These are phyloP conservation scores for Typhlichthys subterraneus DNA, from an alignment of 2,797 vertebrate genomes.

Conservation along the genomic window DNA sequence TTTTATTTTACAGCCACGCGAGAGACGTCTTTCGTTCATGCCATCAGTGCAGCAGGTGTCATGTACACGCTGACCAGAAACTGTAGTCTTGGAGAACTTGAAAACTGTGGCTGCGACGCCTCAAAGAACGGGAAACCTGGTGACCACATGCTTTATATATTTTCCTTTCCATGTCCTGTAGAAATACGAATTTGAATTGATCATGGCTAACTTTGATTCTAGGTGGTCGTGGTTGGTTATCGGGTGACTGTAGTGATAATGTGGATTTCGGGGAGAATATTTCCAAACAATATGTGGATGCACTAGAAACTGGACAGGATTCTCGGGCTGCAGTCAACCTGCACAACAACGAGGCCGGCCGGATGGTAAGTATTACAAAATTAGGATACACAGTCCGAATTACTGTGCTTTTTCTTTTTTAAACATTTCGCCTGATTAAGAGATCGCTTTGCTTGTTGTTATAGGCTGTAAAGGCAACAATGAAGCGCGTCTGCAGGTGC, in stretches of 20 bases:
- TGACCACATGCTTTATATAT: slow-evolving; percentile 51
- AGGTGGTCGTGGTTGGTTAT: slow-evolving; percentile 95
- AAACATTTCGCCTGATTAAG: not conserved
- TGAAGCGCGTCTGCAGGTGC: slow-evolving; percentile 93
- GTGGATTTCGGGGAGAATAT: slow-evolving; percentile 93
- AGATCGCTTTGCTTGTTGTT: not conserved
- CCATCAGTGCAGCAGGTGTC: slow-evolving; percentile 94
- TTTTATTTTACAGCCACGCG: slow-evolving; percentile 81
- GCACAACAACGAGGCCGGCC: slow-evolving; percentile 93
- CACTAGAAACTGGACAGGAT: slow-evolving; percentile 93
- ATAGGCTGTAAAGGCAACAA: slow-evolving; percentile 89
- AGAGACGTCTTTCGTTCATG: slow-evolving; percentile 94
- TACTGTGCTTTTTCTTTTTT: not conserved
- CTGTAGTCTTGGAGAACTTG: slow-evolving; percentile 94
- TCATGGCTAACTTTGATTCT: not conserved
- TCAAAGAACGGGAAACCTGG: slow-evolving; percentile 89
- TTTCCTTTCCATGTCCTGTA: not conserved
- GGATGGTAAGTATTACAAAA: slow-evolving; percentile 75
- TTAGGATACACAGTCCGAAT: not conserved
- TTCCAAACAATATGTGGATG: slow-evolving; percentile 92
- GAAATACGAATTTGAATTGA: not conserved
- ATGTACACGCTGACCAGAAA: slow-evolving; percentile 94
- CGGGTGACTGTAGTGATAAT: slow-evolving; percentile 97
- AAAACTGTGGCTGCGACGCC: slow-evolving; percentile 92
- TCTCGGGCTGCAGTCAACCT: slow-evolving; percentile 92